Base-by-base conservation (phyloP, 2,113 vertebrate genomes). In the Cryptomyrus ogoouensis region DNA sequence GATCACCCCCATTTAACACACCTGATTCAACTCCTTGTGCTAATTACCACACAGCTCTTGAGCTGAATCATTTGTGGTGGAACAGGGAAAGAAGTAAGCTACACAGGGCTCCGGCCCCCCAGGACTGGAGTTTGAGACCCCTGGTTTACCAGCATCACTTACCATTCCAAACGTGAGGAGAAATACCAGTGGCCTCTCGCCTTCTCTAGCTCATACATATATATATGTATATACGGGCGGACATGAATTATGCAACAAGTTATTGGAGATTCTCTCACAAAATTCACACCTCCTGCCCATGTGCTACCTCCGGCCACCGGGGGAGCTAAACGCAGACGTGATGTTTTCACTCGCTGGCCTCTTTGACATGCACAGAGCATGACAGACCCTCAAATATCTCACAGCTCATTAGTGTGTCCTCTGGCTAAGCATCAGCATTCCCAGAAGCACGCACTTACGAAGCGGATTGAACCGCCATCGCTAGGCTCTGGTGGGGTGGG, bases 321-420 rank as follows among this genome's bases (percentile, higher is more conserved):
- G 39, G 83, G 19, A 84, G 83, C 44, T 47, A 84, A 13, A 47
- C 83, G 10, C 24, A 2, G 83, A 47, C 44, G 19, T 47, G 44
- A 84, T n/a, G 83, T 47, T 84, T 84, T n/a, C 19, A 47, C 83
- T 87, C 13, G 13, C 85, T 31, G 85, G 52, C 35, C 53, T 56
- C 83, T 66, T 66, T 66, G 35, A 88, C 87, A 87, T n/a, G 47
- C 49, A 39, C n/a, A 21, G 50, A 87, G 27, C 85, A 35, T 15
- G 27, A 87, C 44, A 46, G 44, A 9, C 39, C 19, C 83, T 24
- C 83, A n/a, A 87, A 87, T 52, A 87, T 24, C 85, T 53, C 35
- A 87, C 85, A 47, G 83, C 42, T 84, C 83, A 84, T 84, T 84
- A 84, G 42, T 21, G 83, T n/a, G 44, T 84, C 83, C 83, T 47